Evolutionary conservation across 2,797 vertebrate species (phyloP), one percentile per base, ranked within the genome.

Genomic region (Anguilla megastoma): DNA sequence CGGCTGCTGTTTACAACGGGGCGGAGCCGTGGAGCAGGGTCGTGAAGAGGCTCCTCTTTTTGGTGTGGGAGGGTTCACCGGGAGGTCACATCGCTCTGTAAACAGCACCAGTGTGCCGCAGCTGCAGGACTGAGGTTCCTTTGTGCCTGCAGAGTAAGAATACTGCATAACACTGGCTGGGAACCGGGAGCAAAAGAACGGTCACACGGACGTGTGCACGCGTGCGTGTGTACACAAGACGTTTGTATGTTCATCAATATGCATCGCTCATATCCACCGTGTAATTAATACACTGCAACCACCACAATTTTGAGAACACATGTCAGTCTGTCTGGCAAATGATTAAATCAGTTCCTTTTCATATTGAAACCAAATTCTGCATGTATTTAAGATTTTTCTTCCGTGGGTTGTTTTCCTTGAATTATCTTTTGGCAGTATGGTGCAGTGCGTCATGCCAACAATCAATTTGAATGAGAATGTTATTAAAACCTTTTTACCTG

Each of bases 41-140:
- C 95, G 95, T 94, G 92, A 94, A 93, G 92, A 94, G 95, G 94
- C 93, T 95, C 94, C 93, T 94, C 90, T 91, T 90, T 90, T 89
- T 86, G 87, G 82, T 50, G 85, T 50, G 87, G 86, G 60, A 21
- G 94, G 95, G 96, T 96, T 97, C 96, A 97, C 89, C 86, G 92
- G 90, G 92, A 95, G 96, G 95, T 95, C 96, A 96, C 94, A 88
- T 91, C 92, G 96, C 95, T 96, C 95, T 95, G 95, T 96, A 96
- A 96, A 96, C 96, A 95, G 95, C 94, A 91, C 92, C 91, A 91
- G 92, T 87, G 85, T 86, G 48, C 56, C 86, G 87, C 91, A 91
- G 89, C 89, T 90, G 90, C 69, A 60, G 33, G 63, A 90, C 87
- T 85, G 24, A 80, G 74, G 86, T 88, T 88, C 87, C 87, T 89